Evolutionary conservation across 1,140 invertebrate genomes (phyloP), one percentile per base, ranked within the genome.

Genomic region (Conus betulinus): DNA sequence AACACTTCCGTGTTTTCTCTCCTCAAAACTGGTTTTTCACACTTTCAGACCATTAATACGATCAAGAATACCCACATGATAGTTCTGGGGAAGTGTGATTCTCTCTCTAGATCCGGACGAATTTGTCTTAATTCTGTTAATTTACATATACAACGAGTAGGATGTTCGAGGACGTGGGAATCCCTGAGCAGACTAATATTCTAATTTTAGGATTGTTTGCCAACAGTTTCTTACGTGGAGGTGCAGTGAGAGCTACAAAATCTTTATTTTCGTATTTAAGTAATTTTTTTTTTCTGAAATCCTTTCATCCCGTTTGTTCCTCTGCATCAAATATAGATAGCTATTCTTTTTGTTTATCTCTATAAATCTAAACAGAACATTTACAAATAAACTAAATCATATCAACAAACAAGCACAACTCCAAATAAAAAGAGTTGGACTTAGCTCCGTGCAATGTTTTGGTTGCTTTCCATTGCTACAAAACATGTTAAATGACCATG

Each of bases 161-260:
- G 60, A 85, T 60, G 11, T 67, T 13, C 17, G 11, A 17, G 7
- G 67, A 74, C 25, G 5, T 51, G 84, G 84, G 84, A 51, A 74
- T 85, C 74, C 84, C 84, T 85, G 6, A n/a, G 20, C 15, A 23
- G 63, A 85, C 39, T 71, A 71, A 67, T 51, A 13, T 51, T 85
- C 84, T 85, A 85, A 74, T 74, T 85, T 85, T 74, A 85, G 84
- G 11, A 7, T 74, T 3, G 15, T 85, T 20, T 63, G 17, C 23
- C 57, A 85, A 63, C n/a, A 39, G 15, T 27, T 53, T 15, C 57
- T 55, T 71, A 87, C 85, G 85, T 87, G 85, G 85, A 87, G 74
- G 85, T 87, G 57, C 10, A 8, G 10, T 13, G 74, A 87, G 55
- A 87, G 85, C 85, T 87, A 57, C 11, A 4, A 55, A 55, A 57